Base-by-base conservation (phyloP, 1,140 invertebrate species). In the Euwallacea similis region DNA sequence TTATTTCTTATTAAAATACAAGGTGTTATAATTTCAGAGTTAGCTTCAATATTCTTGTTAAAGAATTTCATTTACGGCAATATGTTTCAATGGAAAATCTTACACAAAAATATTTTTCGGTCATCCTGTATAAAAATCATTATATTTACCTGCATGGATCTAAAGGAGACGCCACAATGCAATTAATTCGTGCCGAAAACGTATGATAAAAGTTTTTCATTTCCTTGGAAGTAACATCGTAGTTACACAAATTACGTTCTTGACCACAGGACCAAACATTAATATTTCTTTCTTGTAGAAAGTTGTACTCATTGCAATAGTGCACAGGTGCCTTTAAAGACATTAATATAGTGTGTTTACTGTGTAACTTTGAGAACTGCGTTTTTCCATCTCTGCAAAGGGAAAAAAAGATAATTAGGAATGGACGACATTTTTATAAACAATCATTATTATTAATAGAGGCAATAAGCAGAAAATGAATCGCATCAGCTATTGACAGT, bases 181-280 rank as follows among this genome's bases (percentile, higher is more conserved):
- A 86, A 77, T 90, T 90, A 6, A 91, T 79, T 75, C 83, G 87
- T 16, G 90, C 90, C 42, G 88, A 88, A 73, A 90, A 85, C 0
- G 89, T 89, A 13, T 86, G 85, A 76, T 89, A 82, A n/a, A 78
- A 80, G 47, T 80, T 81, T 9, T 8, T 53, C n/a, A 46, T 7
- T 16, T 64, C 50, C 7, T 15, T 16, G 6, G 11, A 50, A n/a
- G 11, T 7, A 7, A 13, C 10, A 50, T 64, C 33, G 21, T 50
- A 64, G 43, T 64, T 64, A n/a, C 13, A 15, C 15, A 64, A n/a
- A 76, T 85, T 82, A 47, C 89, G 83, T 78, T 92, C 90, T 77
- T 90, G 86, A 0, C 85, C 86, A 0, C 83, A 77, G 6, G 87
- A 88, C 88, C 89, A 89, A 11, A 89, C 81, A 73, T 74, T 76